Conservation (phyloP, 2,888 invertebrate genomes). For the Cheilosia pagana region DNA sequence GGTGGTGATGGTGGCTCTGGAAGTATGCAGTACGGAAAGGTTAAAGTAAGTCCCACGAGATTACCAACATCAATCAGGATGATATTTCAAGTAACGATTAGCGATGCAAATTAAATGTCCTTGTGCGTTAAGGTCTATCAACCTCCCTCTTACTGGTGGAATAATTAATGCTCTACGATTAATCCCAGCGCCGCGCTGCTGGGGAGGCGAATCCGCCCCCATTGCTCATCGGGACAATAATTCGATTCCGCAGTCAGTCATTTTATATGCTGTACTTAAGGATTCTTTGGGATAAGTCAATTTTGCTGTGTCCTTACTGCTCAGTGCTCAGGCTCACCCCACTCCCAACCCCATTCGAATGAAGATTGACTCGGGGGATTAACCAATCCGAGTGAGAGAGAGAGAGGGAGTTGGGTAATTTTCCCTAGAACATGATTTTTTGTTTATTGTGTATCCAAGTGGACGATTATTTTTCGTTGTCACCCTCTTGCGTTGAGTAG, state of each 20-base stretch:
- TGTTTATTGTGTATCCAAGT: too few species aligned
- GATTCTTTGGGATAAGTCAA: constrained; percentile 61
- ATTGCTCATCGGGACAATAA: constrained; percentile 51
- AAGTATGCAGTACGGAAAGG: neutral
- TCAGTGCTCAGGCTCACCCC: too few species aligned
- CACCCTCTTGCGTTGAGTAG: too few species aligned
- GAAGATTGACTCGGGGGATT: constrained; percentile 38
- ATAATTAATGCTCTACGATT: constrained; percentile 71
- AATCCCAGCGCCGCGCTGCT: constrained; percentile 45
- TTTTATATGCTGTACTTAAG: constrained; percentile 58
- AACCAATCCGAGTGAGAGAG: neutral
- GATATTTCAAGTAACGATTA: constrained; percentile 73
- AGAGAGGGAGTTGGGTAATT: neutral
- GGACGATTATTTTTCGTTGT: too few species aligned
- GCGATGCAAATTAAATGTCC: constrained; percentile 75
- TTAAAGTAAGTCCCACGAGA: constrained; percentile 30
- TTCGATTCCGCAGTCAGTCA: constrained; percentile 62
- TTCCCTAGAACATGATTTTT: neutral
- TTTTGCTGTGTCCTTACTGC: constrained; percentile 23
- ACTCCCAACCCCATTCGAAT: constrained; percentile 47
- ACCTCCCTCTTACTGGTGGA: constrained; percentile 61
- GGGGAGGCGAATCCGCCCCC: neutral
- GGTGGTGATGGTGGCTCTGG: neutral
- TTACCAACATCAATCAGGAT: constrained; percentile 72
- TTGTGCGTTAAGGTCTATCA: constrained; percentile 68